phyloP scores from a whole-genome alignment of 2,113 vertebrate genomes.

The Stigmatopora argus region DNA sequence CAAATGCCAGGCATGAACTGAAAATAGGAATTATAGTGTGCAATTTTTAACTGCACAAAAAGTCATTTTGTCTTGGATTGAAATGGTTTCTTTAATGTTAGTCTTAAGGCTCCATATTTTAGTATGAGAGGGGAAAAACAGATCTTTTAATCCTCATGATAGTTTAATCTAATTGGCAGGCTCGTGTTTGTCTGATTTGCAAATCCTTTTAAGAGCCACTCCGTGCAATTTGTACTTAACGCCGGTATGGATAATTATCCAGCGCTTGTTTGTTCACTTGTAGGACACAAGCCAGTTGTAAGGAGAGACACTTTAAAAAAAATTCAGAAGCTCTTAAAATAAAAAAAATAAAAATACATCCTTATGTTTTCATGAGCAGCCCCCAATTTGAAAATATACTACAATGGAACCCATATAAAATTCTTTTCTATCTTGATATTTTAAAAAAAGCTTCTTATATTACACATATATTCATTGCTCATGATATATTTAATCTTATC shows the following conservation, averaged over 20 bases:
- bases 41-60: background rate
- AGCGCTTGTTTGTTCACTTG: constrained; percentile 45
- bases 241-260: constrained; percentile 66
- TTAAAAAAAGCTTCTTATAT: no score
- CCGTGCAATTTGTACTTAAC: constrained; percentile 74
- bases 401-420: no score
- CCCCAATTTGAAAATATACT: no score
- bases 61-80: background rate
- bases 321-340: constrained; percentile 73
- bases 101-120: background rate
- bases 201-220: constrained; percentile 50
- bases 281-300: constrained; percentile 65
- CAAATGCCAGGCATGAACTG: background rate
- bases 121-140: background rate
- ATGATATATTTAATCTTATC: no score
- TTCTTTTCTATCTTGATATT: no score
- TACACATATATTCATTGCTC: no score
- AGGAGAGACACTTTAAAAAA: constrained; percentile 65
- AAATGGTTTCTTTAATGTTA: background rate
- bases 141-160: background rate
- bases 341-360: constrained; percentile 10
- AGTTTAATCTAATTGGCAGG: constrained; percentile 9
- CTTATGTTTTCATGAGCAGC: constrained; percentile 18
- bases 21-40: background rate
- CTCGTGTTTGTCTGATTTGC: constrained; percentile 46